Conservation (phyloP, 2,797 vertebrate species). For the Anguilla anguilla region DNA sequence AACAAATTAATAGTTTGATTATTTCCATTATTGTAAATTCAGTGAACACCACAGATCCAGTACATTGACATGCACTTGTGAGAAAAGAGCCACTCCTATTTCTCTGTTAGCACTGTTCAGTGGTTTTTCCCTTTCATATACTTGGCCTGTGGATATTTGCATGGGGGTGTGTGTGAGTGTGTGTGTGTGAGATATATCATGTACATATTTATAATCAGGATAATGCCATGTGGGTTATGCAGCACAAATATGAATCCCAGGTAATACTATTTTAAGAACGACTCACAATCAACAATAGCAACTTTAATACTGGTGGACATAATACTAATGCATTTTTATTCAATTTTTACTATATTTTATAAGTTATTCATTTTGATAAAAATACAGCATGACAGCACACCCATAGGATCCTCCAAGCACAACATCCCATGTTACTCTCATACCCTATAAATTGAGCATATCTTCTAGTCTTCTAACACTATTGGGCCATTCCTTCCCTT, state of each 20-base stretch:
- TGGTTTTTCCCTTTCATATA: neutral
- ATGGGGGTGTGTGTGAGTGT: neutral
- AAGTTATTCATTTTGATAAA: neutral
- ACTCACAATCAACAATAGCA: neutral
- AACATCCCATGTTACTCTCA: neutral
- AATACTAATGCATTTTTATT: neutral
- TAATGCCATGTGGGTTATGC: neutral
- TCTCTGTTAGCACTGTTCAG: neutral
- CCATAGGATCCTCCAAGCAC: neutral
- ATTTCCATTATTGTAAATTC: conserved; percentile 29
- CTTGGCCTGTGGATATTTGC: neutral
- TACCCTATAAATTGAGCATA: neutral
- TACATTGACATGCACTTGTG: neutral
- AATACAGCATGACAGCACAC: neutral
- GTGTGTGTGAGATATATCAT: conserved; percentile 12
- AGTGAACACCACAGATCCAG: conserved; percentile 11
- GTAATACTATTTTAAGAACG: neutral
- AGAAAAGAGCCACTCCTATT: neutral
- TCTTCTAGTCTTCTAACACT: conserved; percentile 55
- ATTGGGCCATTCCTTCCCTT: conserved; percentile 59
- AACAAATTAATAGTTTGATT: conserved; percentile 36
- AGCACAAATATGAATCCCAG: neutral
- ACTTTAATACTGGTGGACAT: no score
- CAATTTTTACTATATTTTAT: neutral
- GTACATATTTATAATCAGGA: neutral